These are phyloP conservation scores for Phytoseiulus persimilis DNA, from an alignment of 2,888 invertebrate species.

Conservation along the genomic window DNA sequence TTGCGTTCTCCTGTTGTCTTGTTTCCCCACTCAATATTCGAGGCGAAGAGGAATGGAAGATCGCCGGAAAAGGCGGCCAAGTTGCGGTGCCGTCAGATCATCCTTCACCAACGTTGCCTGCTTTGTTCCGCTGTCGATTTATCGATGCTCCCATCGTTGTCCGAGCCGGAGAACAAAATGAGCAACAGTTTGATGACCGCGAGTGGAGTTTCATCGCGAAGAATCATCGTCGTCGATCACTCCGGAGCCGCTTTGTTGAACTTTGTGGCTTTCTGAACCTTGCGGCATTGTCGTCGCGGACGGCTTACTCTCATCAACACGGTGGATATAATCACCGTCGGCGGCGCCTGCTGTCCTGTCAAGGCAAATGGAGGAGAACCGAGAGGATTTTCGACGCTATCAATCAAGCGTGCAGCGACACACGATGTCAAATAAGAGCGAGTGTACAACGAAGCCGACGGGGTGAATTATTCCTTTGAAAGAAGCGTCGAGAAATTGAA, in stretches of 20 bases:
- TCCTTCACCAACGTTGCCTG: too few relatives aligned
- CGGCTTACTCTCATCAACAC: background rate
- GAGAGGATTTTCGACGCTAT: background rate
- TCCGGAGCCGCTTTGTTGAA: background rate
- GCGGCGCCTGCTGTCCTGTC: background rate
- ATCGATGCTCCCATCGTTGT: background rate
- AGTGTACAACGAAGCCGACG: background rate
- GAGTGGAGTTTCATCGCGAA: background rate
- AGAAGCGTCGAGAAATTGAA: background rate
- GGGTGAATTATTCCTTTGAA: background rate
- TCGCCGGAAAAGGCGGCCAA: background rate
- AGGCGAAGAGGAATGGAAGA: background rate
- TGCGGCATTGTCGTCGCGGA: background rate
- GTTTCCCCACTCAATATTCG: background rate
- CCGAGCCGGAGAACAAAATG: background rate
- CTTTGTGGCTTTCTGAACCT: background rate
- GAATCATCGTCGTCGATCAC: background rate
- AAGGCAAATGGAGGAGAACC: background rate
- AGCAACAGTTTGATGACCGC: background rate
- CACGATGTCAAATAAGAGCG: background rate
- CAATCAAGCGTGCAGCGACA: background rate
- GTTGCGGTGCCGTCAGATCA: too few relatives aligned
- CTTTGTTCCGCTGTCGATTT: too few relatives aligned
- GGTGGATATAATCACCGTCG: background rate
- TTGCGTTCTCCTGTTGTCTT: background rate